These are phyloP conservation scores for Synanceia verrucosa DNA, from an alignment of 2,797 vertebrate genomes.

Conservation along the genomic window DNA sequence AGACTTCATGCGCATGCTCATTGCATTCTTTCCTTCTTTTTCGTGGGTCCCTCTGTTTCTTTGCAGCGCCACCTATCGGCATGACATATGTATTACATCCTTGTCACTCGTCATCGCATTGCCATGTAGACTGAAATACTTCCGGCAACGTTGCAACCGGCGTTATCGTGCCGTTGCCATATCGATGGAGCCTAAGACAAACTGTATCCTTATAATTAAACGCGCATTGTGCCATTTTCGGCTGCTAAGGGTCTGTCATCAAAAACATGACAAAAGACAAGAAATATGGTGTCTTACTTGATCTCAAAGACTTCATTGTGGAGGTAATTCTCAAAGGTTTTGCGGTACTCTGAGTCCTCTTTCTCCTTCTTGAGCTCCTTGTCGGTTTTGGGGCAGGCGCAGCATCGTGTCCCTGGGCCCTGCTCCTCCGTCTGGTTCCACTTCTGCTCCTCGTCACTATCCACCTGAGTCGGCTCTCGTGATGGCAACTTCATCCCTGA, in stretches of 20 bases:
- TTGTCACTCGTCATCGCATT: no score
- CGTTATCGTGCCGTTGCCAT: no score
- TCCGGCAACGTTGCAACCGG: no score
- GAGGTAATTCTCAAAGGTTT: slow-evolving; percentile 94
- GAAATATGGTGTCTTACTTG: slow-evolving; percentile 71
- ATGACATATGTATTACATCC: no score
- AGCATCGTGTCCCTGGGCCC: slow-evolving; percentile 85
- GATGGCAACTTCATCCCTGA: slow-evolving; percentile 94
- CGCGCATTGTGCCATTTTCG: not conserved
- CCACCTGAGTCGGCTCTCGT: slow-evolving; percentile 83
- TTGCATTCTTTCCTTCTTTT: no score
- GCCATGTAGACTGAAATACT: no score
- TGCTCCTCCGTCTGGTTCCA: slow-evolving; percentile 89
- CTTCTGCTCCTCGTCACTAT: slow-evolving; percentile 83
- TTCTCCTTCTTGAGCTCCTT: slow-evolving; percentile 95
- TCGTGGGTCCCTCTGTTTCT: no score
- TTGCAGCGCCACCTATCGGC: no score
- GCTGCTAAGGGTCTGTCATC: not conserved
- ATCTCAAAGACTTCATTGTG: slow-evolving; percentile 95
- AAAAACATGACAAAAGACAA: not conserved
- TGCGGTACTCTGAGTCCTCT: slow-evolving; percentile 92
- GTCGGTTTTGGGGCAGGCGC: slow-evolving; percentile 94
- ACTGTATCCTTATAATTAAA: not conserved
- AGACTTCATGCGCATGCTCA: no score
- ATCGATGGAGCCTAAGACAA: no score